A percentile compares a stretch with the other conserved stretches of the same genome.
Evolutionary conservation across 23 tunicate species (phyloP).

Genomic region (Ascidia mentula): DNA sequence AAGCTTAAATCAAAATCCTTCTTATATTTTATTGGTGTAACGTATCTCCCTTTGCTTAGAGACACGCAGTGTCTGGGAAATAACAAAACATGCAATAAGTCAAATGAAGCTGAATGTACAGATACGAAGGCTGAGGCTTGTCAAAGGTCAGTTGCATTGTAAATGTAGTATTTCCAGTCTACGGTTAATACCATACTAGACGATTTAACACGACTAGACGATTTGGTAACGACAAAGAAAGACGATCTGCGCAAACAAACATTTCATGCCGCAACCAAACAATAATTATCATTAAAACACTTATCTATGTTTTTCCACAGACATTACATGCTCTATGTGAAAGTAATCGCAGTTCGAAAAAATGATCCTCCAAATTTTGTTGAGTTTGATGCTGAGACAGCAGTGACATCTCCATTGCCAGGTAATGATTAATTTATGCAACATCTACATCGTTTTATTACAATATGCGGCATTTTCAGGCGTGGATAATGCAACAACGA

Average conservation of each 20-base stretch:
- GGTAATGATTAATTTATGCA: too few relatives aligned
- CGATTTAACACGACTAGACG: too few relatives aligned
- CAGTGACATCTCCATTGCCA: too few relatives aligned
- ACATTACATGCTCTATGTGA: background rate
- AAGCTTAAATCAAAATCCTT: too few relatives aligned
- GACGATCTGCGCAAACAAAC: too few relatives aligned
- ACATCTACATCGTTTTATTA: too few relatives aligned
- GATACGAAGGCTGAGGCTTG: background rate
- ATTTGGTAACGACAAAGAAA: too few relatives aligned
- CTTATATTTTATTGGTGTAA: too few relatives aligned
- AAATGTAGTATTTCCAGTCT: too few relatives aligned
- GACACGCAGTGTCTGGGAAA: background rate
- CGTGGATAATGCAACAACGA: background rate
- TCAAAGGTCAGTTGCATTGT: background rate
- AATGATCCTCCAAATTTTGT: background rate
- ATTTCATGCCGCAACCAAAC: background rate
- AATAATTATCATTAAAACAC: background rate
- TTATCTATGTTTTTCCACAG: background rate
- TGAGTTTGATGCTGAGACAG: background rate
- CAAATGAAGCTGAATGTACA: background rate
- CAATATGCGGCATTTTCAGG: too few relatives aligned
- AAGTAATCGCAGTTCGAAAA: background rate
- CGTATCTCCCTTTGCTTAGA: too few relatives aligned
- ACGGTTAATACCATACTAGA: too few relatives aligned
- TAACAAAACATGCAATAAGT: background rate